Evolutionary conservation across 1,140 invertebrate species (phyloP).

Genomic region (Episyrphus balteatus): DNA sequence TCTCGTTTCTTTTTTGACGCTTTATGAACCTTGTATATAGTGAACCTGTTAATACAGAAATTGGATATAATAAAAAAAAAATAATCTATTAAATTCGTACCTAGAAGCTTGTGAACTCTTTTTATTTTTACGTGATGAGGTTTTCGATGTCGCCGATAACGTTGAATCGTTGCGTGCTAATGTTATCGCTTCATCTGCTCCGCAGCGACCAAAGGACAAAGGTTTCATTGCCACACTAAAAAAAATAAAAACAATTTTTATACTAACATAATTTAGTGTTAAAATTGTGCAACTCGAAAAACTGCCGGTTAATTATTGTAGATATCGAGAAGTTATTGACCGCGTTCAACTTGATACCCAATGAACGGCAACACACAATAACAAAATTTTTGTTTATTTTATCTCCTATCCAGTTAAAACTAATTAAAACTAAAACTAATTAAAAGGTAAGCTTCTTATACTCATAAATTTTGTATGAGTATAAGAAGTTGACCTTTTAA

Average conservation of each 20-base stretch:
- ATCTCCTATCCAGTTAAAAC: no score
- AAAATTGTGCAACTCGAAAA: no score
- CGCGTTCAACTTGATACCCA: no score
- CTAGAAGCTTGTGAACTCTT: constrained; percentile 37
- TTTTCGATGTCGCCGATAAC: constrained; percentile 36
- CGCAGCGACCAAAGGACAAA: constrained; percentile 35
- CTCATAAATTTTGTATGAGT: no score
- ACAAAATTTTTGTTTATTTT: no score
- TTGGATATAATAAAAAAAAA: background rate
- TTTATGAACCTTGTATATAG: constrained; percentile 87
- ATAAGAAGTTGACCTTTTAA: no score
- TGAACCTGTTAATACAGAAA: constrained; percentile 48
- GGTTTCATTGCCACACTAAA: constrained; percentile 34
- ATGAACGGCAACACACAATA: no score
- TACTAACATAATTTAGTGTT: background rate
- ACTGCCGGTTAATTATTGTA: no score
- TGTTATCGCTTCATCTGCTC: constrained; percentile 36
- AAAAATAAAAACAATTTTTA: background rate
- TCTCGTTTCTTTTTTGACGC: constrained; percentile 89
- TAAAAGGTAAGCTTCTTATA: no score
- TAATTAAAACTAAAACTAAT: no score
- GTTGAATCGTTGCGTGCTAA: constrained; percentile 37
- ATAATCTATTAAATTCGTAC: constrained; percentile 15
- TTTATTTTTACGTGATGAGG: constrained; percentile 37
- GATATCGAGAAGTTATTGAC: no score